Evolutionary conservation across 1,140 invertebrate genomes (phyloP).

Genomic region (Caenorhabditis brenneri): DNA sequence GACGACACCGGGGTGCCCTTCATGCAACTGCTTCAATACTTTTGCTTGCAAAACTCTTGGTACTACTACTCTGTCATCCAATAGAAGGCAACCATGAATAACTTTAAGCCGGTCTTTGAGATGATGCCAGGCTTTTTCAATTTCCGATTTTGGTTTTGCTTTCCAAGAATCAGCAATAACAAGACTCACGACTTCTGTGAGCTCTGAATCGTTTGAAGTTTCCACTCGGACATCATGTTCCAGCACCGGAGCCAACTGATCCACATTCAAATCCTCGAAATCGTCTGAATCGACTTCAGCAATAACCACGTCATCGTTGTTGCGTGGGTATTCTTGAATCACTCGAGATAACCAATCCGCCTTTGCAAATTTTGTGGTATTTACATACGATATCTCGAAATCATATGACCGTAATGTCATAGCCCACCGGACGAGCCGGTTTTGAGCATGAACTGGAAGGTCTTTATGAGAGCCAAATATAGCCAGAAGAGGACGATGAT

Average conservation of each 20-base stretch:
- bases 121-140: background rate
- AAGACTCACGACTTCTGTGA: background rate
- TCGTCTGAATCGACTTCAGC: too few species aligned
- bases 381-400: slow-evolving; percentile 36
- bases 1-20: slow-evolving; percentile 72
- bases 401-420: background rate
- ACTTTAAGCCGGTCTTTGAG: background rate
- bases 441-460: background rate
- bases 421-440: background rate
- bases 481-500: slow-evolving; percentile 73
- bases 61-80: slow-evolving; percentile 67
- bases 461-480: slow-evolving; percentile 67
- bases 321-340: slow-evolving; percentile 34
- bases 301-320: slow-evolving; percentile 54
- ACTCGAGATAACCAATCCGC: slow-evolving; percentile 67
- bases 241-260: background rate
- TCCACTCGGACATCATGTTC: background rate
- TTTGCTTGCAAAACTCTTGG: slow-evolving; percentile 59
- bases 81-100: slow-evolving; percentile 57
- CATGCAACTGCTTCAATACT: slow-evolving; percentile 71
- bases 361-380: slow-evolving; percentile 61
- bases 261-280: background rate
- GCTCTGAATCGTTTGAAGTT: background rate
- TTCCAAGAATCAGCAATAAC: background rate
- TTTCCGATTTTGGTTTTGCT: background rate